These are phyloP conservation scores for Gnathonemus echidnorhynchus DNA, from an alignment of 2,113 vertebrate genomes.

Conservation along the genomic window DNA sequence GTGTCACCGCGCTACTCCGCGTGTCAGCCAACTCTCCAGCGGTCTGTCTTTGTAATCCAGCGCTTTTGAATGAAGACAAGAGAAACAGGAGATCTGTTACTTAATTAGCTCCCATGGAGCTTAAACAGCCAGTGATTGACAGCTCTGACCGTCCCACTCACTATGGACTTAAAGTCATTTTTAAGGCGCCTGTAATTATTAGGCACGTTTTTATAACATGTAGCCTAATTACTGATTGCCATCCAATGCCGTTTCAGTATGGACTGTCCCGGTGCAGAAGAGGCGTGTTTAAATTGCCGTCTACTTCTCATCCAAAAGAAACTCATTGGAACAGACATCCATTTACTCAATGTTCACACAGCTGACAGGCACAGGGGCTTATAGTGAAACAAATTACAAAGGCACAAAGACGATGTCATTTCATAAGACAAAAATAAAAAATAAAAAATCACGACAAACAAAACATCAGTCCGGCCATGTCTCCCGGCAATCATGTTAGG, in stretches of 20 bases:
- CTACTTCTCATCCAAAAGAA: background rate
- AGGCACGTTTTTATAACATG: background rate
- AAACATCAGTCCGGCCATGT: background rate
- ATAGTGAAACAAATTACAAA: background rate
- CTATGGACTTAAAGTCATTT: background rate
- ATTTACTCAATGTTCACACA: background rate
- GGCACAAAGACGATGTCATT: background rate
- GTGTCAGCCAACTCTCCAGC: background rate
- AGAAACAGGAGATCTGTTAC: background rate
- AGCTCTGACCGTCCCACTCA: background rate
- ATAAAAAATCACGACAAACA: background rate
- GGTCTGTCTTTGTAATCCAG: background rate
- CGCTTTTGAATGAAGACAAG: background rate
- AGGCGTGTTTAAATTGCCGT: background rate
- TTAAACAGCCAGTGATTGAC: background rate
- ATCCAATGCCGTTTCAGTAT: background rate
- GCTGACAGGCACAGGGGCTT: background rate
- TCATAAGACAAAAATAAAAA: background rate
- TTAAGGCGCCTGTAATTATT: background rate
- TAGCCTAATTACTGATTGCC: background rate
- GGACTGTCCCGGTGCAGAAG: background rate
- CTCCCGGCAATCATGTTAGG: background rate
- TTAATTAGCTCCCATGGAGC: background rate
- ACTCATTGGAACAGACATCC: background rate
- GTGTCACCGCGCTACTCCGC: background rate